Conservation (phyloP, 2,888 invertebrate genomes). For the Sesia bembeciformis region DNA sequence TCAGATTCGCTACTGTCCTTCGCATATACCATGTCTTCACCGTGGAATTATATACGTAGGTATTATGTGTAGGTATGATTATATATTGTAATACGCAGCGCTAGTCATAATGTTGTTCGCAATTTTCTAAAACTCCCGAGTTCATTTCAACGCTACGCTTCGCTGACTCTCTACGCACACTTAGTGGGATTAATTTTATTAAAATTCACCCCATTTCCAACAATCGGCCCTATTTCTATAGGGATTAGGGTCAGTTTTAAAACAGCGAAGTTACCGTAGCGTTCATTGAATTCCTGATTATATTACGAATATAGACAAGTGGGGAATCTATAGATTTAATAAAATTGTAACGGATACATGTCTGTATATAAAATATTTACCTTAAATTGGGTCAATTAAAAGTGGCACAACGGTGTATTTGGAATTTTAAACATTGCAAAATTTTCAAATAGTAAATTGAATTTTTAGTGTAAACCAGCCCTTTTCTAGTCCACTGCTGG, state of each 20-base stretch:
- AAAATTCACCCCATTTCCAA: slow-evolving; percentile 12
- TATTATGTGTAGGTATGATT: too few relatives aligned
- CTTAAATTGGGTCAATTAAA: too few relatives aligned
- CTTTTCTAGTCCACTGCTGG: too few relatives aligned
- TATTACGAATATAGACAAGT: not conserved
- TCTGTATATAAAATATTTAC: too few relatives aligned
- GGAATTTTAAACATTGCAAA: too few relatives aligned
- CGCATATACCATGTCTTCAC: too few relatives aligned
- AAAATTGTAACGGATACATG: too few relatives aligned
- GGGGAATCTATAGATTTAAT: not conserved
- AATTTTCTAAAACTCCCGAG: slow-evolving; percentile 15
- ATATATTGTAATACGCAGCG: not conserved
- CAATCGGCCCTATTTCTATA: slow-evolving; percentile 12
- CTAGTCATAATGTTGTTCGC: slow-evolving; percentile 2
- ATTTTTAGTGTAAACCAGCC: too few relatives aligned
- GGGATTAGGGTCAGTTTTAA: slow-evolving; percentile 6
- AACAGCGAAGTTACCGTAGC: not conserved
- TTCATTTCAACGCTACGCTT: slow-evolving; percentile 25
- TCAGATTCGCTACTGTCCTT: too few relatives aligned
- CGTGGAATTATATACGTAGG: too few relatives aligned
- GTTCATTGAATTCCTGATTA: not conserved
- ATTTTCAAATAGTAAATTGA: too few relatives aligned
- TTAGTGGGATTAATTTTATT: slow-evolving; percentile 41
- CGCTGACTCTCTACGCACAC: slow-evolving; percentile 32
- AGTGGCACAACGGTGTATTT: too few relatives aligned